Conservation (phyloP, 2,113 vertebrate species). For the Rattus norvegicus region GRCr8 NC_086036.1:35683501-35684000, state of each 20-base stretch:
- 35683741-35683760: conserved; percentile 4
- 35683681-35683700: background rate
- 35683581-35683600: background rate
- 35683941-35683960: background rate
- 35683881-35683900: background rate
- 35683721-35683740: background rate
- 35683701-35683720: background rate
- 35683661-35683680: background rate
- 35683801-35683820: conserved; percentile 43
- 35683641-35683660: conserved; percentile 18
- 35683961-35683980: background rate
- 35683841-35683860: conserved; percentile 43
- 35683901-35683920: background rate
- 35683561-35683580: background rate
- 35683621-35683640: background rate
- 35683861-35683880: background rate
- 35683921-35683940: background rate
- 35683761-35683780: background rate
- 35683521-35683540: background rate
- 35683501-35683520: background rate
- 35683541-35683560: background rate
- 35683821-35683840: background rate
- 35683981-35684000: background rate
- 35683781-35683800: conserved; percentile 6
- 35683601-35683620: background rate